Conservation (phyloP, 2,888 invertebrate genomes). For the Asteroscopus sphinx region DNA sequence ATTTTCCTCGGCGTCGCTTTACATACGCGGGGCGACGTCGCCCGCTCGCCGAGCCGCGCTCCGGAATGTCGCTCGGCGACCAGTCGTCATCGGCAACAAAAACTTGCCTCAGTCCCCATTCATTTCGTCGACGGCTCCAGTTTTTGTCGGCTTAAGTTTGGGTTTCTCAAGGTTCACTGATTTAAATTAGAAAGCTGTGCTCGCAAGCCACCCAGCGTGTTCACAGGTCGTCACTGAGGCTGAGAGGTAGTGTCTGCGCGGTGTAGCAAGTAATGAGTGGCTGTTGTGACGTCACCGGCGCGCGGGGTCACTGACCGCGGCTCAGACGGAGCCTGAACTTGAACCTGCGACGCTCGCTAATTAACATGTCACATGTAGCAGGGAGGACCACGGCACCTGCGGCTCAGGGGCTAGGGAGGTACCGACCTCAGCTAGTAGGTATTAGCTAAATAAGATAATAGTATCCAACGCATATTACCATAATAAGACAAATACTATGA, state of each 20-base stretch:
- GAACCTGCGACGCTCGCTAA: conserved; percentile 66
- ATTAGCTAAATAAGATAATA: not conserved
- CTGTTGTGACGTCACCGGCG: conserved; percentile 60
- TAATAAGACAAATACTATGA: too few relatives aligned
- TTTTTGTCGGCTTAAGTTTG: conserved; percentile 54
- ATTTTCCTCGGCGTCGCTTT: conserved; percentile 84
- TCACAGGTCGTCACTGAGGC: conserved; percentile 7
- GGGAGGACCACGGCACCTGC: not conserved
- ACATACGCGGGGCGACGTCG: conserved; percentile 71
- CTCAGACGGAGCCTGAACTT: conserved; percentile 67
- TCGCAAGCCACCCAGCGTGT: conserved; percentile 14
- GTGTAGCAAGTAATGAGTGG: conserved; percentile 45
- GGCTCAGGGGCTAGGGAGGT: not conserved
- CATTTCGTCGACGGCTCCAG: conserved; percentile 50
- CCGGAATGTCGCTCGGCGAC: conserved; percentile 44
- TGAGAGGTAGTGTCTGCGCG: conserved; percentile 14
- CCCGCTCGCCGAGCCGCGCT: conserved; percentile 23
- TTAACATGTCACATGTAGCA: conserved; percentile 50
- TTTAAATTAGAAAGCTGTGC: conserved; percentile 47
- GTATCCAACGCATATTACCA: too few relatives aligned
- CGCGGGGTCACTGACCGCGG: conserved; percentile 67
- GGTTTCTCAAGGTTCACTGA: conserved; percentile 49
- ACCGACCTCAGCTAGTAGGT: not conserved
- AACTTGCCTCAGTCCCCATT: conserved; percentile 55
- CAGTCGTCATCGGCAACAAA: conserved; percentile 40